Percentiles rank a stretch among this genome's conserved stretches.
These are phyloP conservation scores for Acleris literana DNA, from an alignment of 2,888 invertebrate species.

Conservation along the genomic window DNA sequence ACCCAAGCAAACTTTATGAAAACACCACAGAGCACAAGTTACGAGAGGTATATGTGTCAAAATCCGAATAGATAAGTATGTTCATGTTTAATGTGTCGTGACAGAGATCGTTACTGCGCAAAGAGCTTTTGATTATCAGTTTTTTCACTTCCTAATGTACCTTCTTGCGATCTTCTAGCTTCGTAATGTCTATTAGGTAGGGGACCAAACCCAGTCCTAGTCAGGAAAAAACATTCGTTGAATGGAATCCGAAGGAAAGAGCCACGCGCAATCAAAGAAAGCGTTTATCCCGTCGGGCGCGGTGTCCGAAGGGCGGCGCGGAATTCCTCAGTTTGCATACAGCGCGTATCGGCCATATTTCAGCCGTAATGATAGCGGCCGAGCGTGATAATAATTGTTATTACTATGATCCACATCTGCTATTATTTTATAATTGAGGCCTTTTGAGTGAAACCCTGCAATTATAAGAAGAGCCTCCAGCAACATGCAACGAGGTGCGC, in stretches of 20 bases:
- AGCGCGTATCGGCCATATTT: slow-evolving; percentile 73
- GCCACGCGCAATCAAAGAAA: slow-evolving; percentile 1
- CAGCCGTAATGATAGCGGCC: slow-evolving; percentile 77
- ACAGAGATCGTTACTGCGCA: too few species aligned
- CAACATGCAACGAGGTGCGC: slow-evolving; percentile 75
- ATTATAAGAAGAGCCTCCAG: slow-evolving; percentile 81
- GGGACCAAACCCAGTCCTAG: too few species aligned
- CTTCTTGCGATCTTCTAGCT: too few species aligned
- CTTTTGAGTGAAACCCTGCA: slow-evolving; percentile 82
- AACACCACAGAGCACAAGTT: too few species aligned
- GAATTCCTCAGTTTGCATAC: slow-evolving; percentile 75
- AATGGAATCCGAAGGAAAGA: neutral
- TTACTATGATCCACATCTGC: slow-evolving; percentile 83
- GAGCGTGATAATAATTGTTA: slow-evolving; percentile 84
- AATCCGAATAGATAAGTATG: too few species aligned
- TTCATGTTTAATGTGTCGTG: too few species aligned
- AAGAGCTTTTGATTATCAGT: too few species aligned
- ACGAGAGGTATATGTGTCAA: too few species aligned
- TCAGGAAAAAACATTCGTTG: too few species aligned
- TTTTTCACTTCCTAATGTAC: too few species aligned
- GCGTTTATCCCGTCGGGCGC: slow-evolving; percentile 33
- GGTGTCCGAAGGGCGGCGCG: slow-evolving; percentile 48
- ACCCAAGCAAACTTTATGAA: too few species aligned
- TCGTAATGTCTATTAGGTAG: too few species aligned
- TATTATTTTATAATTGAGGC: slow-evolving; percentile 84